Base-by-base conservation (phyloP, 2,113 vertebrate species). In the Embiotoca jacksoni region DNA sequence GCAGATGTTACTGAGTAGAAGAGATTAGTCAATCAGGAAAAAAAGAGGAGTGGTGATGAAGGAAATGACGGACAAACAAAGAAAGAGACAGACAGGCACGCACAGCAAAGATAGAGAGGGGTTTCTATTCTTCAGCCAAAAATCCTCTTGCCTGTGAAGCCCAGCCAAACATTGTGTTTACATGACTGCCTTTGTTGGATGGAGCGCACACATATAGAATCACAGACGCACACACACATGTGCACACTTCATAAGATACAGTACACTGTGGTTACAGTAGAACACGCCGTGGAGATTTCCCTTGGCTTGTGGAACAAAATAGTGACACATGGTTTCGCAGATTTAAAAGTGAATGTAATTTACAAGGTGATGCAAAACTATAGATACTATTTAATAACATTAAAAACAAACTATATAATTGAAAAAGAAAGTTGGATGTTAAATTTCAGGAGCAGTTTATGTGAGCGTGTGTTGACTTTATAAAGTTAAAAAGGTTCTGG, bases 51-150 rank as follows among this genome's bases (percentile, higher is more conserved):
- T 35, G 10, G 15, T 57, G 75, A 78, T 56, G 41, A 53, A 82
- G 52, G 41, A 70, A 52, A 61, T 56, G 77, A 81, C 32, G 23
- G 41, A 79, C 53, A 81, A 49, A 88, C 14, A 77, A 32, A 70
- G 31, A 60, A 33, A 67, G 13, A 74, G 52, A 69, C 15, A 73
- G 54, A 62, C 39, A 73, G 60, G 46, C 64, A 71, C 53, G 61
- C 66, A 65, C 72, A 55, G 71, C 13, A 32, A 23, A 67, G 69
- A 78, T 63, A 75, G 33, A 71, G 53, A 68, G 49, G 63, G 70
- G 66, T 78, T 68, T 89, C 64, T 86, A 36, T 85, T 89, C 81
- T 72, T 66, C 23, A 70, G 84, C 84, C 89, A 90, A 83, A 90
- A 83, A 86, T 67, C 56, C 50, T 11, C 37, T 78, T 15, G 31